These are phyloP conservation scores for Netta rufina DNA, from an alignment of 2,797 vertebrate genomes.

Conservation along the genomic window DNA sequence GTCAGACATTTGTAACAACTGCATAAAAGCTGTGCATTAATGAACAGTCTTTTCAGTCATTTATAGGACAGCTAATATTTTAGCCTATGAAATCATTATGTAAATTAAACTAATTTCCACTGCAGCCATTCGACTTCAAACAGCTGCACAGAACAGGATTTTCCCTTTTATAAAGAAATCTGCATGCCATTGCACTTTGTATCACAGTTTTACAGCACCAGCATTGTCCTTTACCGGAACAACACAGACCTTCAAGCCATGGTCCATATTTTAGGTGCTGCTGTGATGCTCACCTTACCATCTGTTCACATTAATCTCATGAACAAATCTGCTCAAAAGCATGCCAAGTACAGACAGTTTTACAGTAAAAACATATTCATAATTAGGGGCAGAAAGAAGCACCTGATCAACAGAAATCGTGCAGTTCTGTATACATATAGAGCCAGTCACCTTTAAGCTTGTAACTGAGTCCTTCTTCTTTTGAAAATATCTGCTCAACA, in stretches of 20 bases:
- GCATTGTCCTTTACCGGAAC: slow-evolving; percentile 60
- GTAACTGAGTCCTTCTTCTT: not conserved
- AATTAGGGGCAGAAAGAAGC: not conserved
- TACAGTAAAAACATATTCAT: not conserved
- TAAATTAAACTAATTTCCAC: slow-evolving; percentile 62
- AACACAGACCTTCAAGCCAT: slow-evolving; percentile 58
- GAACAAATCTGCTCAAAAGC: not conserved
- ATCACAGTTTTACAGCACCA: not conserved
- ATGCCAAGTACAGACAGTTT: slow-evolving; percentile 29
- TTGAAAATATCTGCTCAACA: not conserved
- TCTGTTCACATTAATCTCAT: slow-evolving; percentile 67
- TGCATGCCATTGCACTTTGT: slow-evolving; percentile 22
- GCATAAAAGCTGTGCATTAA: slow-evolving; percentile 22
- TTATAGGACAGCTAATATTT: slow-evolving; percentile 54
- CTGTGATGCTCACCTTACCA: slow-evolving; percentile 65
- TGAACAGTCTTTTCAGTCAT: slow-evolving; percentile 43
- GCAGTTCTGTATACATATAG: not conserved
- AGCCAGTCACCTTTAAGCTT: not conserved
- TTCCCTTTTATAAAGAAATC: slow-evolving; percentile 32
- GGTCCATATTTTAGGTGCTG: slow-evolving; percentile 48
- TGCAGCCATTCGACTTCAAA: slow-evolving; percentile 48
- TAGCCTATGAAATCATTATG: slow-evolving; percentile 56
- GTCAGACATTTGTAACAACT: slow-evolving; percentile 9
- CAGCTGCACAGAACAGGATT: slow-evolving; percentile 56
- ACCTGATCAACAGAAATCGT: not conserved